Conservation (phyloP, 2,797 vertebrate species). For the Pipistrellus pipistrellus region DNA sequence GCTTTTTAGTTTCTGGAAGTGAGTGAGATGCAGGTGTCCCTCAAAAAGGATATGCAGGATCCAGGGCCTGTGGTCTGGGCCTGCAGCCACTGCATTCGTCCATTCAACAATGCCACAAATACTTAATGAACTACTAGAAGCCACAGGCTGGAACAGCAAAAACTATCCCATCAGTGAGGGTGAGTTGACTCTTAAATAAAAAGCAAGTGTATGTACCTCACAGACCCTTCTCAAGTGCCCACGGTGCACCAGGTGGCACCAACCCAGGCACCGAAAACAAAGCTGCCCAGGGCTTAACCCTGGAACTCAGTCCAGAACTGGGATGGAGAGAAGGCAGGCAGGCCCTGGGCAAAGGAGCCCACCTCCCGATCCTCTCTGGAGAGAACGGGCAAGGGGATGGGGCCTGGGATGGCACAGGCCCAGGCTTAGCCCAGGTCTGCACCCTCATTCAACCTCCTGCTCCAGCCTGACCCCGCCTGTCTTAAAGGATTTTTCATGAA, state of each 20-base stretch:
- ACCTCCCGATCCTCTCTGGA: neutral
- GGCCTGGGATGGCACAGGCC: neutral
- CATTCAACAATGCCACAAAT: constrained; percentile 27
- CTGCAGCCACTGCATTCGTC: neutral
- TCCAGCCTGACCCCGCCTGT: constrained; percentile 1
- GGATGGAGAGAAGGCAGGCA: neutral
- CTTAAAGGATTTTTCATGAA: neutral
- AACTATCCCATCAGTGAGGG: neutral
- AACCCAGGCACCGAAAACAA: neutral
- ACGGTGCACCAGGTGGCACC: neutral
- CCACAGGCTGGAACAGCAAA: neutral
- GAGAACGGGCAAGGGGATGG: neutral
- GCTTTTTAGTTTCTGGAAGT: neutral
- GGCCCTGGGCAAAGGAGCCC: neutral
- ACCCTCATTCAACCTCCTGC: neutral
- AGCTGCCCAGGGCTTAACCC: neutral
- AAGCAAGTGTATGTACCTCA: neutral
- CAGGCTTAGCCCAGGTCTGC: neutral
- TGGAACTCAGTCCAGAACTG: neutral
- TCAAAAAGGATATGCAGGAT: neutral
- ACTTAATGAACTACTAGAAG: neutral
- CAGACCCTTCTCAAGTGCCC: constrained; percentile 4
- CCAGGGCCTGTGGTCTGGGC: neutral
- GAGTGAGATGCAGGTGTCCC: neutral
- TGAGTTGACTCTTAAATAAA: neutral